These are phyloP conservation scores for Balearica regulorum DNA, from an alignment of 2,797 vertebrate genomes.

Conservation along the genomic window DNA sequence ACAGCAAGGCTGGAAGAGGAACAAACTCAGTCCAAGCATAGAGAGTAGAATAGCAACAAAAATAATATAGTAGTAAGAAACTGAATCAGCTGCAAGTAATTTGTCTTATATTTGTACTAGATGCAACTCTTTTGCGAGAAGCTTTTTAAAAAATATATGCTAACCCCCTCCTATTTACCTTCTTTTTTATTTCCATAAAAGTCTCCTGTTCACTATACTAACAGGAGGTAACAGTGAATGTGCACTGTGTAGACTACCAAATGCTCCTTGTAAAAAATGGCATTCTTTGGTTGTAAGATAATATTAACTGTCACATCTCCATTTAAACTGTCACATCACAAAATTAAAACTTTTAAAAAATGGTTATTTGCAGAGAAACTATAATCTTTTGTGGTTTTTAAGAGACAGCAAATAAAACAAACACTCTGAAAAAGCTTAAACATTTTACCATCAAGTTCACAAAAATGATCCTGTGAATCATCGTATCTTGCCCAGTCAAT, in stretches of 20 bases:
- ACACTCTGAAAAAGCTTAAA: conserved; percentile 1
- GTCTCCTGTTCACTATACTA: neutral
- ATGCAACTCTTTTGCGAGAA: neutral
- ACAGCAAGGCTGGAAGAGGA: neutral
- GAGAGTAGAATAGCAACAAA: neutral
- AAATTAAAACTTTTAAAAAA: neutral
- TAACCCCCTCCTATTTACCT: neutral
- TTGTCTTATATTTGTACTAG: neutral
- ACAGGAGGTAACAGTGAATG: neutral
- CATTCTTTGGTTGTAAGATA: neutral
- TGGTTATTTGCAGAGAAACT: neutral
- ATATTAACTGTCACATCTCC: neutral
- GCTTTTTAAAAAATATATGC: neutral
- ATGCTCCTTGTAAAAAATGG: neutral
- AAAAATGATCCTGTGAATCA: conserved; percentile 96
- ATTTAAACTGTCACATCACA: neutral
- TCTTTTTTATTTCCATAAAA: neutral
- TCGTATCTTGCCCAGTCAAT: conserved; percentile 96
- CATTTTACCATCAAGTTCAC: conserved; percentile 91
- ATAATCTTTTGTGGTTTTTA: neutral
- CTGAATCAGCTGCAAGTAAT: neutral
- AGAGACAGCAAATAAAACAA: conserved; percentile 11
- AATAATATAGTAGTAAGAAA: neutral
- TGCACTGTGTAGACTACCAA: neutral
- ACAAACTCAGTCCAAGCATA: neutral